Base-by-base conservation (phyloP, 2,888 invertebrate genomes). In the Cactoblastis cactorum region DNA sequence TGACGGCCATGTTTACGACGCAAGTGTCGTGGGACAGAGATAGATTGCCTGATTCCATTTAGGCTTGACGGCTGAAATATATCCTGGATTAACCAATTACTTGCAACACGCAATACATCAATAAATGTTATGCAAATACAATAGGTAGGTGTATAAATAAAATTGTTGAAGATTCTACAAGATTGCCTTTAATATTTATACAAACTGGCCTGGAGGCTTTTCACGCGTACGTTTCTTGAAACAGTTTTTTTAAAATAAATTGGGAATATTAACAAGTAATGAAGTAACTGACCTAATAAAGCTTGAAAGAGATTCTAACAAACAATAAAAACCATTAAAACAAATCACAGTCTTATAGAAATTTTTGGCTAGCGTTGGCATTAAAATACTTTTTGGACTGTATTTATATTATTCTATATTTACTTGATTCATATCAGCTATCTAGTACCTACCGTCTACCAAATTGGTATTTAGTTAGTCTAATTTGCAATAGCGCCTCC, bases 401-500 rank as follows among this genome's bases (percentile, higher is more conserved):
- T 22, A 5, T 4, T 22, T 22, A 22, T 53, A 39, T 49, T 50
- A 45, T 45, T 51, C 62, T 59, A 4, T 22, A 22, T 22, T 22
- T 4, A 65, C 59, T 56, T 62, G 63, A 65, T 57, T 63, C 66
- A 80, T 80, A 76, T 73, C 71, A 71, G 71, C 74, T 71, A 77
- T 77, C 75, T 77, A 75, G 77, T 69, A 64, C 73, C 64, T 59
- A 69, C 72, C 71, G 74, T 69, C 62, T 65, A 9, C 66, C 67
- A 71, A 71, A 77, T 79, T 72, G 68, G 69, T 68, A 75, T 74
- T 72, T 71, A 69, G 74, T 78, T 79, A 80, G 79, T 74, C 80
- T 87, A 83, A 88, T 86, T 86, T 84, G 84, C 83, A 80, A 82
- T 83, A 76, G 75, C 69, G 71, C 78, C 79, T 83, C 80, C 77